Evolutionary conservation across 1,140 invertebrate genomes (phyloP).

Genomic region (Bathynomus jamesi): DNA sequence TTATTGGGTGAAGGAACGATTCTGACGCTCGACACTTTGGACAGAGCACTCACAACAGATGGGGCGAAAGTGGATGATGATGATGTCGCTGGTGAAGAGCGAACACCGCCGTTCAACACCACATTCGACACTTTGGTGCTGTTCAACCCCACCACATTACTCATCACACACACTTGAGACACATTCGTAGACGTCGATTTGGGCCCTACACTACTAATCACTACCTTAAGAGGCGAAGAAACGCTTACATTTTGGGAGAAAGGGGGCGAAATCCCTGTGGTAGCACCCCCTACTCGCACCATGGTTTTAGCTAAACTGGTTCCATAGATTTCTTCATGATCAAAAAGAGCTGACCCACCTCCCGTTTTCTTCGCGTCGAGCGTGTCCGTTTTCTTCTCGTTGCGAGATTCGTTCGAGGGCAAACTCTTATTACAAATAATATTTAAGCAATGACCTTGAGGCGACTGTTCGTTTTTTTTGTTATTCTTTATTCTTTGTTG

Average conservation of each 20-base stretch:
- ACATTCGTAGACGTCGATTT: not conserved
- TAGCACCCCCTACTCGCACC: not conserved
- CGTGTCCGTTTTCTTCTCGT: not conserved
- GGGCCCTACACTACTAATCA: not conserved
- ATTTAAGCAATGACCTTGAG: too few species aligned
- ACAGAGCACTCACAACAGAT: not conserved
- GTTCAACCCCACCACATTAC: not conserved
- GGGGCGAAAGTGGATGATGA: not conserved
- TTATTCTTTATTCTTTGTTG: too few species aligned
- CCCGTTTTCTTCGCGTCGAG: not conserved
- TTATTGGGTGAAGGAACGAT: not conserved
- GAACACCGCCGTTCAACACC: not conserved
- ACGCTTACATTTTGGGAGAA: not conserved
- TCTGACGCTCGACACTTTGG: not conserved
- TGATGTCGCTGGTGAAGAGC: not conserved
- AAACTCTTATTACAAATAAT: not conserved
- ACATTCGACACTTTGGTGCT: not conserved
- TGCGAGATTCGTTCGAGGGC: not conserved
- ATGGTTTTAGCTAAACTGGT: conserved; percentile 1
- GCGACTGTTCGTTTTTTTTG: too few species aligned
- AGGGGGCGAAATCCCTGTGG: not conserved
- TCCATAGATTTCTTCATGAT: not conserved
- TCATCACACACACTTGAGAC: not conserved
- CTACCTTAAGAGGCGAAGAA: not conserved
- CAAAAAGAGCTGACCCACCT: not conserved